Conservation (phyloP, 2,797 vertebrate genomes). For the Periophthalmus magnuspinnatus region DNA sequence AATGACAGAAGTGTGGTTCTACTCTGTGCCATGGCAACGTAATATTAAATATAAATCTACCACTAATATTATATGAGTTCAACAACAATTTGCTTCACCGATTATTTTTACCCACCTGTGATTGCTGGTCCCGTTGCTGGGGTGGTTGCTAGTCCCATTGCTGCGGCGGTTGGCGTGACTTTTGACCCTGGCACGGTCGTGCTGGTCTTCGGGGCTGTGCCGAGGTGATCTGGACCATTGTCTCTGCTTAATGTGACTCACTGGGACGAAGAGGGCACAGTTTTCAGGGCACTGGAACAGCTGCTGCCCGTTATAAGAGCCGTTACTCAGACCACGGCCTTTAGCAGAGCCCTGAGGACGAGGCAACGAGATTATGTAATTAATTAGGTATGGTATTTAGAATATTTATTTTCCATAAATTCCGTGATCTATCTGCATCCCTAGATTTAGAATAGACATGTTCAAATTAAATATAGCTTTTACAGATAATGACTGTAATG, state of each 20-base stretch:
- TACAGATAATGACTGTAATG: too few relatives aligned
- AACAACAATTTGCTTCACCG: too few relatives aligned
- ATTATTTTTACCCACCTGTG: not conserved
- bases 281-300: constrained; percentile 78
- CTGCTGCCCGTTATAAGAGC: constrained; percentile 74
- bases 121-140: constrained; percentile 16
- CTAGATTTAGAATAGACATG: too few relatives aligned
- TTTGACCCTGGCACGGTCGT: not conserved
- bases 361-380: not conserved
- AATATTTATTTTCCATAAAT: too few relatives aligned
- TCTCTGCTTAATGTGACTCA: constrained; percentile 54
- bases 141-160: not conserved
- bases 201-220: constrained; percentile 13
- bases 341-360: constrained; percentile 70
- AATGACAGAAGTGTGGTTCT: too few relatives aligned
- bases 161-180: not conserved
- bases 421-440: too few relatives aligned
- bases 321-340: constrained; percentile 74
- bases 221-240: constrained; percentile 40
- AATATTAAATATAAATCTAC: too few relatives aligned
- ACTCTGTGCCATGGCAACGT: too few relatives aligned
- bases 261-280: constrained; percentile 76
- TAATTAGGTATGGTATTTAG: too few relatives aligned
- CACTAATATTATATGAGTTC: too few relatives aligned
- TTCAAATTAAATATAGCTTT: too few relatives aligned